Conservation (phyloP, 1,140 invertebrate genomes). For the Brachionus koreanus region DNA sequence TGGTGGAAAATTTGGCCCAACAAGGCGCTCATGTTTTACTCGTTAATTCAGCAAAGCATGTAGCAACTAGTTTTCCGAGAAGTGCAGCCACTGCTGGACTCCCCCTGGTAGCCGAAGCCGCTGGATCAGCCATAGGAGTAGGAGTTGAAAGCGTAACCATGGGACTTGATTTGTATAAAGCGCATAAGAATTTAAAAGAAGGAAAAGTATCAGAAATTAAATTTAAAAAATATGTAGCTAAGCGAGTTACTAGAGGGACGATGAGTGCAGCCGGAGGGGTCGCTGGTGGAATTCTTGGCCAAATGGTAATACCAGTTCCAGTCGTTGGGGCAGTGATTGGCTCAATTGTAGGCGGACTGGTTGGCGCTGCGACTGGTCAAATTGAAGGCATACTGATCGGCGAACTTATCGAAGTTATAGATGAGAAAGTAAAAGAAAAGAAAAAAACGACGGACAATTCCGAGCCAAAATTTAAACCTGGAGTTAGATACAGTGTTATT, state of each 20-base stretch:
- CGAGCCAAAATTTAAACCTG: background rate
- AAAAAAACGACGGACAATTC: background rate
- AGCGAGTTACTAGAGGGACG: conserved; percentile 5
- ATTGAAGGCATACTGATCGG: conserved; percentile 1
- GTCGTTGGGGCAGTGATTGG: conserved; percentile 14
- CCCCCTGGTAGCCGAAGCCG: background rate
- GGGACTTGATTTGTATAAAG: conserved; percentile 17
- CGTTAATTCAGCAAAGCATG: conserved; percentile 16
- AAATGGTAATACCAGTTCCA: conserved; percentile 16
- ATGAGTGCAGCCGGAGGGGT: conserved; percentile 10
- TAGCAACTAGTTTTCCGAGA: conserved; percentile 7
- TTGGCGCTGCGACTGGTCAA: conserved; percentile 13
- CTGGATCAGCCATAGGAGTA: background rate
- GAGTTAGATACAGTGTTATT: background rate
- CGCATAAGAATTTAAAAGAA: conserved; percentile 29
- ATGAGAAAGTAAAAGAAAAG: conserved; percentile 25
- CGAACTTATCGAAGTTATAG: background rate
- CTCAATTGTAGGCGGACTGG: background rate
- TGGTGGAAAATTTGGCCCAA: conserved; percentile 4
- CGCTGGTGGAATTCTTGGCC: conserved; percentile 11
- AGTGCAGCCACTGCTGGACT: background rate
- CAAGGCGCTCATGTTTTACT: background rate
- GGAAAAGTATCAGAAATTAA: background rate
- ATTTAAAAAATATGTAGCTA: conserved; percentile 27
- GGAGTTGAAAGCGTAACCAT: background rate